Evolutionary conservation across 2,113 vertebrate genomes (phyloP), one percentile per base, ranked within the genome.

Genomic region (Propithecus coquereli): DNA sequence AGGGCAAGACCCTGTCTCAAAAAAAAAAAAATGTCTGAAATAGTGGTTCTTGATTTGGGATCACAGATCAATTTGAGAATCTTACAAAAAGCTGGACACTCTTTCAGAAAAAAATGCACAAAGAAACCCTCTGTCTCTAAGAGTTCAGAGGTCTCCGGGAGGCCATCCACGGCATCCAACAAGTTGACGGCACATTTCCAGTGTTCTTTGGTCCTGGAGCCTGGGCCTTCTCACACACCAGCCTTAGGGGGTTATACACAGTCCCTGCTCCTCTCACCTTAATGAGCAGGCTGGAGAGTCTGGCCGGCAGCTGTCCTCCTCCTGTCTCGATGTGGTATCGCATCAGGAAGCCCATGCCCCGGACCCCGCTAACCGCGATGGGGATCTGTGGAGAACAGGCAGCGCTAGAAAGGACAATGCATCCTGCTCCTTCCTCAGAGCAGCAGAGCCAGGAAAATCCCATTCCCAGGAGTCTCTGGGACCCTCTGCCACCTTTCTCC

Each of bases 301-400:
- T 99, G 81, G 99, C 98, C 0, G 99, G 99, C 74, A 99, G 91
- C 65, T 92, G 98, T 74, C 97, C 97, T 96, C 98, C 99, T 74
- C 95, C 98, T 0, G 97, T 98, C 95, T 98, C 98, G 25, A 99
- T 99, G 96, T 99, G 99, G 96, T 99, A 98, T 92, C 99, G 99
- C 99, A 99, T 99, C 61, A 99, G 99, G 97, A 98, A 99, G 77
- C 99, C 99, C 99, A 99, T 99, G 40, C 98, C 99, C 97, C 99
- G 98, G 98, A 99, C 99, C 50, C 99, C 99, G 65, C 99, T 99
- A 85, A 99, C 99, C 0, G 99, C 99, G 20, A 99, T 99, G 65
- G 99, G 99, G 94, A 99, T 99, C 99, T 99, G 96, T 30, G 97
- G 71, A 70, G 68, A 92, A 87, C 94, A 34, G 50, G 11, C 30